Percentiles rank a stretch among this genome's conserved stretches.
Conservation (phyloP, 2,113 vertebrate species). For the Anser brachyrhynchus region DNA sequence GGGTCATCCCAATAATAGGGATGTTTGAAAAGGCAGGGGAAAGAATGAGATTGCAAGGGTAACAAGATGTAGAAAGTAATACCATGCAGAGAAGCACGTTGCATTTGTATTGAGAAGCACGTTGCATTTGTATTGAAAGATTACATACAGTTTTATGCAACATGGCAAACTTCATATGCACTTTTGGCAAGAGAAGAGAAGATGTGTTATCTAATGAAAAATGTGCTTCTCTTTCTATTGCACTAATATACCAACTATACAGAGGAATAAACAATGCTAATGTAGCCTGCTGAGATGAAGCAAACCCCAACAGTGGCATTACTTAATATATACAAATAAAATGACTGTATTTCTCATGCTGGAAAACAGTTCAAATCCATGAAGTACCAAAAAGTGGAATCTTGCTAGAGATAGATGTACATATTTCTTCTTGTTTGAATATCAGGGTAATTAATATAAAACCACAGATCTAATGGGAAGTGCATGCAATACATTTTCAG, state of each 20-base stretch:
- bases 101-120: neutral
- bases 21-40: neutral
- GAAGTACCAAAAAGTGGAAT: neutral
- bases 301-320: neutral
- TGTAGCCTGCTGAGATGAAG: neutral
- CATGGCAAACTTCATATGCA: neutral
- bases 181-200: neutral
- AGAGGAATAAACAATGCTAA: neutral
- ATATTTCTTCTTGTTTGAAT: neutral
- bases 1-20: neutral
- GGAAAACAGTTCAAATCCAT: neutral
- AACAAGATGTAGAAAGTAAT: neutral
- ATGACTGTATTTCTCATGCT: neutral
- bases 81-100: neutral
- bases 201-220: neutral
- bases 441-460: neutral
- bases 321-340: neutral
- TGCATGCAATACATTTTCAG: neutral
- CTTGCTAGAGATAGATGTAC: neutral
- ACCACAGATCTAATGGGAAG: neutral
- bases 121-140: neutral
- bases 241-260: neutral
- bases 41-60: neutral
- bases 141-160: neutral
- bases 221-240: neutral